Conservation (phyloP, 2,888 invertebrate species). For the Seira ritae region DNA sequence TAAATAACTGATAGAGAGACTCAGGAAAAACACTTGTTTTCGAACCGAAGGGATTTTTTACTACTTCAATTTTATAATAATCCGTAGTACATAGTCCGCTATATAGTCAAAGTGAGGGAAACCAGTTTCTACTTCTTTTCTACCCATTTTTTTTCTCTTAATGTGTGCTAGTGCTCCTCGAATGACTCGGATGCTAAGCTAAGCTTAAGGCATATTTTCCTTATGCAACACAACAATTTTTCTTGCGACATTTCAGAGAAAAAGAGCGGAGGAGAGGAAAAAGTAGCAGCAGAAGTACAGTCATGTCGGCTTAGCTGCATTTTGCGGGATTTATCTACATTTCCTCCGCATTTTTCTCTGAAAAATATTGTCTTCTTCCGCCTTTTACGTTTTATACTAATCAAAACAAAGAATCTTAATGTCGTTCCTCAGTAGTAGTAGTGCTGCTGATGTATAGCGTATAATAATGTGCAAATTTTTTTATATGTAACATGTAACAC, state of each 20-base stretch:
- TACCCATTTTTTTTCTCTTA: constrained; percentile 24
- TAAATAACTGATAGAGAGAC: too few species aligned
- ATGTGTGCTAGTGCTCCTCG: too few species aligned
- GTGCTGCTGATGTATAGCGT: too few species aligned
- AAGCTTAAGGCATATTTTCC: constrained; percentile 41
- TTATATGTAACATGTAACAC: too few species aligned
- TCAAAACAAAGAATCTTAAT: constrained; percentile 53
- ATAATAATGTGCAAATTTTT: too few species aligned
- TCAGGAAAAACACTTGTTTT: constrained; percentile 45
- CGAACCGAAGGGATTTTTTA: neutral
- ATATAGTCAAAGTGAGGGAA: constrained; percentile 52
- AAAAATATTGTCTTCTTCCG: constrained; percentile 59
- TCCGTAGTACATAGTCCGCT: constrained; percentile 48
- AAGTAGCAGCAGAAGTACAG: constrained; percentile 59
- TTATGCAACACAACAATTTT: neutral
- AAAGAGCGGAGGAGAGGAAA: too few species aligned
- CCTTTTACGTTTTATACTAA: constrained; percentile 57
- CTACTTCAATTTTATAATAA: constrained; percentile 12
- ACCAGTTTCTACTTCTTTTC: constrained; percentile 54
- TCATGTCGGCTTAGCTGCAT: constrained; percentile 38
- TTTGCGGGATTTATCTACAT: constrained; percentile 62
- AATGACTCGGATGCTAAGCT: constrained; percentile 13
- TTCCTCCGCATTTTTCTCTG: constrained; percentile 48
- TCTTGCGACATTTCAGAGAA: neutral
- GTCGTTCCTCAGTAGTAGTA: too few species aligned